Evolutionary conservation across 1,140 invertebrate species (phyloP).

Genomic region (Tetramorium simillimum): DNA sequence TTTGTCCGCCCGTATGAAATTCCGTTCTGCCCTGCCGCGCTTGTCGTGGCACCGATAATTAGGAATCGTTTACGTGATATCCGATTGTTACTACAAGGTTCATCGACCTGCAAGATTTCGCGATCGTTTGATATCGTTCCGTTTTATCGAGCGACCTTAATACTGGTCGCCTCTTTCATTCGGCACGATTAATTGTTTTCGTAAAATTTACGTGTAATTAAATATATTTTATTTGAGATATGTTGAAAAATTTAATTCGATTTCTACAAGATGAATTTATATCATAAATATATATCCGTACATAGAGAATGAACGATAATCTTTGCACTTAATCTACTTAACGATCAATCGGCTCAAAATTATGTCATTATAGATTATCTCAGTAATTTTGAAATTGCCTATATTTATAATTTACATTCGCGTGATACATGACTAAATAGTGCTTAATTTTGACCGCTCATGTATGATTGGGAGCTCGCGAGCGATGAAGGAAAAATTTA

Average conservation of each 20-base stretch:
- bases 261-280: not conserved
- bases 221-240: not conserved
- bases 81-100: conserved; percentile 35
- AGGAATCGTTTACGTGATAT: conserved; percentile 56
- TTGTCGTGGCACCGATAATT: conserved; percentile 47
- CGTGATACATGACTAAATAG: not conserved
- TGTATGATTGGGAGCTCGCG: not conserved
- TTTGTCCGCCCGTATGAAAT: conserved; percentile 38
- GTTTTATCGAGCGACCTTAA: conserved; percentile 45
- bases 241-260: not conserved
- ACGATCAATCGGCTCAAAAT: not conserved
- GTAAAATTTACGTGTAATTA: not conserved
- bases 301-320: not conserved
- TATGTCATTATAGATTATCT: not conserved
- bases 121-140: conserved; percentile 8
- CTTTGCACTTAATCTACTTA: not conserved
- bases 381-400: not conserved
- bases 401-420: conserved; percentile 22
- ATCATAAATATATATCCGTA: too few species aligned
- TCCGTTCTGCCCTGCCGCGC: not conserved
- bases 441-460: not conserved
- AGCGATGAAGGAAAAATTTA: not conserved
- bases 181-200: not conserved
- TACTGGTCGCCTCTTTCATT: not conserved
- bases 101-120: conserved; percentile 37